Evolutionary conservation across 2,888 invertebrate genomes (phyloP).

Genomic region (Pristionchus fissidentatus): DNA sequence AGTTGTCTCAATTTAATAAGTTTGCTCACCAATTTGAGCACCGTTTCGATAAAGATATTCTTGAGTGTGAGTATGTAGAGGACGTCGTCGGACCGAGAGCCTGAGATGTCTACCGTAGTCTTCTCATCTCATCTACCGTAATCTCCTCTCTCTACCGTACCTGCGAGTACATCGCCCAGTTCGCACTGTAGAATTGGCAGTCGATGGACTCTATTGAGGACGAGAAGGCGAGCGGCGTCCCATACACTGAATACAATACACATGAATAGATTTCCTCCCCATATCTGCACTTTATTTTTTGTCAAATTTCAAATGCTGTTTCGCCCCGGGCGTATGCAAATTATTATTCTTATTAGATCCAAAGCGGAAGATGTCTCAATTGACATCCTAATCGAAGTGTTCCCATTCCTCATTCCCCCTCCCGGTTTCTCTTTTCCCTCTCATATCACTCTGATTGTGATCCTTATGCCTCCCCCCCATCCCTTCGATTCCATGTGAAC

Average conservation of each 20-base stretch:
- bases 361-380: no score
- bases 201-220: constrained; percentile 70
- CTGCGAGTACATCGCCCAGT: constrained; percentile 40
- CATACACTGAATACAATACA: constrained; percentile 69
- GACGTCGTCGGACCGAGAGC: constrained; percentile 66
- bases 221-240: constrained; percentile 72
- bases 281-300: no score
- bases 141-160: background rate
- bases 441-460: background rate
- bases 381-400: no score
- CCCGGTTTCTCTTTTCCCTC: constrained; percentile 21
- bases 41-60: constrained; percentile 66
- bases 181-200: constrained; percentile 65
- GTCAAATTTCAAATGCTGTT: no score
- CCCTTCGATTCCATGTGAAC: background rate
- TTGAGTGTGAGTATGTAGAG: constrained; percentile 67
- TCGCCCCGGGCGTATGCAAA: no score
- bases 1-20: no score
- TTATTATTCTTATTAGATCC: no score
- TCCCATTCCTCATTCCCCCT: constrained; percentile 8
- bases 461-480: constrained; percentile 5
- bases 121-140: background rate
- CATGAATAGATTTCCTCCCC: no score
- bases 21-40: constrained; percentile 68
- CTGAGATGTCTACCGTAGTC: constrained; percentile 46